These are phyloP conservation scores for Dendrophyllia cribrosa DNA, from an alignment of 64 coral and sea anemone species.

Conservation along the genomic window DNA sequence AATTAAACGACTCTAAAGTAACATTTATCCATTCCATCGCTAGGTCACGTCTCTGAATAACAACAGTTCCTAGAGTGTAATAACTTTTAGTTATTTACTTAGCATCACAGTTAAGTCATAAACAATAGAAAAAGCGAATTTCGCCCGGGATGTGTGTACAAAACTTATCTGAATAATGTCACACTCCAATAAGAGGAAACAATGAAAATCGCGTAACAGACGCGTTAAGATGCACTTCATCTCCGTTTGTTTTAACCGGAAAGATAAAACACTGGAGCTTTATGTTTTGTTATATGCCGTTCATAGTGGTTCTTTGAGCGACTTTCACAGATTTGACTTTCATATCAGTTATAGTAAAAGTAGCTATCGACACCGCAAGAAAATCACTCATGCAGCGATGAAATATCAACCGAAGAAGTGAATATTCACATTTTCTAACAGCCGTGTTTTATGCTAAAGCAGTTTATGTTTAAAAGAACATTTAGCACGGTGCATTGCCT, in stretches of 20 bases:
- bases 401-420: no score
- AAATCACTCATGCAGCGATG: no score
- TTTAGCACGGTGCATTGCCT: no score
- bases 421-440: no score
- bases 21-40: neutral
- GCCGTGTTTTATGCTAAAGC: no score
- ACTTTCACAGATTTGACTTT: neutral
- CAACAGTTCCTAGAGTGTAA: neutral
- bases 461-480: no score
- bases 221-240: neutral
- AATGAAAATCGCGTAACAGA: neutral
- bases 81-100: constrained; percentile 1
- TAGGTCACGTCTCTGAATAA: neutral
- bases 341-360: no score
- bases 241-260: constrained; percentile 4
- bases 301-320: neutral
- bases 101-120: neutral
- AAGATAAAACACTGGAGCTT: neutral
- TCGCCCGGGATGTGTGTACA: neutral
- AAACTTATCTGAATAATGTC: constrained; percentile 1
- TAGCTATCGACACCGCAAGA: no score
- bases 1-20: neutral
- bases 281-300: neutral
- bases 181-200: neutral
- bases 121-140: neutral